A percentile compares a stretch with the other conserved stretches of the same genome.
These are phyloP conservation scores for Altica lythri DNA, from an alignment of 2,888 invertebrate genomes.

Conservation along the genomic window DNA sequence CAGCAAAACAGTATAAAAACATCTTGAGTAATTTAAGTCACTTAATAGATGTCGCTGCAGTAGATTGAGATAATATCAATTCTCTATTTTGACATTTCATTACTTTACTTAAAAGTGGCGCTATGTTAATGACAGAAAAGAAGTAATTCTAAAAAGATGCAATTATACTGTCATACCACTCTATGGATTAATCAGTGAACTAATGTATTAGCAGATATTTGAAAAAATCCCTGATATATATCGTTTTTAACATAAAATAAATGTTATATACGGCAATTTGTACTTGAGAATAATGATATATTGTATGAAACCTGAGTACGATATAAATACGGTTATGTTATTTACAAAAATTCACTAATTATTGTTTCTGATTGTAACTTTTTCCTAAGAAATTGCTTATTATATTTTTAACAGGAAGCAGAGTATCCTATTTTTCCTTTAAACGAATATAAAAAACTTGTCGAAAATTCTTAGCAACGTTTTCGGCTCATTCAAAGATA, in stretches of 20 bases:
- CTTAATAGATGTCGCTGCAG: no score
- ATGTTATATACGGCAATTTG: slow-evolving; percentile 47
- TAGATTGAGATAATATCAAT: no score
- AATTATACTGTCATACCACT: slow-evolving; percentile 7
- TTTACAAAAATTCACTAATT: slow-evolving; percentile 31
- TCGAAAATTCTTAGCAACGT: slow-evolving; percentile 40
- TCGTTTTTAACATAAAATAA: slow-evolving; percentile 31
- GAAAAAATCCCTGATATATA: slow-evolving; percentile 41
- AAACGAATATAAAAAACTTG: slow-evolving; percentile 43
- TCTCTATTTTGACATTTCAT: no score
- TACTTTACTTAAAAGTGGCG: no score
- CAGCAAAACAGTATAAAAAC: slow-evolving; percentile 24
- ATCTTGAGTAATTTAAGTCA: no score
- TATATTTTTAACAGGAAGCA: slow-evolving; percentile 47
- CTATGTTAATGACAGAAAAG: no score
- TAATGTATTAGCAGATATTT: slow-evolving; percentile 38
- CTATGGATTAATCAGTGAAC: slow-evolving; percentile 37
- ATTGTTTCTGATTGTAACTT: slow-evolving; percentile 27
- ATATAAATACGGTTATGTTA: slow-evolving; percentile 32
- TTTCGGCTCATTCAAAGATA: slow-evolving; percentile 49
- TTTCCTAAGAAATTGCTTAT: slow-evolving; percentile 33
- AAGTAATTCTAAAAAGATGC: neutral
- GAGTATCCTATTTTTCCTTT: slow-evolving; percentile 18
- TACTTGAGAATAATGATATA: slow-evolving; percentile 48
- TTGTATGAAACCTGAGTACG: slow-evolving; percentile 43